phyloP scores from a whole-genome alignment of 2,888 invertebrate species.

The Micoletzkya japonica region DNA sequence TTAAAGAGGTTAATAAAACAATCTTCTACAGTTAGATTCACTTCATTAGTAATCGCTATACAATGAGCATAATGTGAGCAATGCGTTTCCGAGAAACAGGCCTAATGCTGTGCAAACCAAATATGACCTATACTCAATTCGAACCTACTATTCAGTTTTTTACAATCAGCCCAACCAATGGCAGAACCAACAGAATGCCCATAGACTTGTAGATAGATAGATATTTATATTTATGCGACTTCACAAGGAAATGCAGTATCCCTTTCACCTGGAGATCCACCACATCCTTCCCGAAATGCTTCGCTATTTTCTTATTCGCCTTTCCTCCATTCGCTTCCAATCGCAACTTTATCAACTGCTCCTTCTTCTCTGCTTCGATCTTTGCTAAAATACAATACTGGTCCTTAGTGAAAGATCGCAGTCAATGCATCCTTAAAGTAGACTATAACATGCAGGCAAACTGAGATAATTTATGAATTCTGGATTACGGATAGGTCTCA shows the following conservation, averaged over 20 bases:
- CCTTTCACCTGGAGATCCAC: conserved; percentile 52
- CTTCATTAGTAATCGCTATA: not conserved
- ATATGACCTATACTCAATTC: too few relatives aligned
- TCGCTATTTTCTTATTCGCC: conserved; percentile 57
- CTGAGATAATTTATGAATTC: not conserved
- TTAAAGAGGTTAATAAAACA: too few relatives aligned
- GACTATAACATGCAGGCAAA: not conserved
- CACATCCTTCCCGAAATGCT: conserved; percentile 51
- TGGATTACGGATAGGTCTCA: not conserved
- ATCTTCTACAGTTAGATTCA: not conserved
- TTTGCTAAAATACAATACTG: conserved; percentile 31
- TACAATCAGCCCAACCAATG: too few relatives aligned
- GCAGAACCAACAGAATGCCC: too few relatives aligned
- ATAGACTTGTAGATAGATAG: too few relatives aligned
- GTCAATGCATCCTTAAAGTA: not conserved
- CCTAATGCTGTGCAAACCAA: too few relatives aligned
- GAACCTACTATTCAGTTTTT: too few relatives aligned
- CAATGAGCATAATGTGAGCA: not conserved
- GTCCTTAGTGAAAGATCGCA: too few relatives aligned
- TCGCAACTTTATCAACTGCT: conserved; percentile 45
- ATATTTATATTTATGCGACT: too few relatives aligned
- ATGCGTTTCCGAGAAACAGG: not conserved
- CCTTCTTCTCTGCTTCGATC: conserved; percentile 40
- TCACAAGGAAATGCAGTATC: conserved; percentile 48
- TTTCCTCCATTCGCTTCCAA: conserved; percentile 54